Evolutionary conservation across 2,888 invertebrate genomes (phyloP), one percentile per base, ranked within the genome.

Genomic region (Orchesellides sinensis): DNA sequence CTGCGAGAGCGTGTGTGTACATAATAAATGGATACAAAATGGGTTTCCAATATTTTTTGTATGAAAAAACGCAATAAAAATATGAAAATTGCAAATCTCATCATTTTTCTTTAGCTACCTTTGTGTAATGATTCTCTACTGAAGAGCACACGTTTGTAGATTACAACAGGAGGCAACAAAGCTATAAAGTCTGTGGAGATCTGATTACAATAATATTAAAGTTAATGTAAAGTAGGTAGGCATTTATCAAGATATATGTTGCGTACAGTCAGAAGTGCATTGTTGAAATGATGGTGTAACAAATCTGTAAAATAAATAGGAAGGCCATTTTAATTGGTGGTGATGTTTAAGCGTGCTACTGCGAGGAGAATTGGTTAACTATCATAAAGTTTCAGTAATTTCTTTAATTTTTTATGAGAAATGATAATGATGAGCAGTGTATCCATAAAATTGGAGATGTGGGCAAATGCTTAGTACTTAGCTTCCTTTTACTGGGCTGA

Each of bases 81-180:
- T 73, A 73, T 73, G 61, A 47, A 59, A 69, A 73, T 73, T 61
- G 61, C 73, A 45, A 73, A 49, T 73, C 21, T 14, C 47, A 23
- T 32, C 45, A 65, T 8, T 35, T 29, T 8, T 12, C 1, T 40
- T 32, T 32, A 5, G 10, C n/a, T n/a, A n/a, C n/a, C n/a, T n/a
- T n/a, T n/a, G n/a, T n/a, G n/a, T n/a, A n/a, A n/a, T n/a, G n/a
- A n/a, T n/a, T n/a, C n/a, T n/a, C n/a, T n/a, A n/a, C n/a, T n/a
- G n/a, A n/a, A n/a, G n/a, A n/a, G n/a, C n/a, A n/a, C n/a, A n/a
- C n/a, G n/a, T n/a, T n/a, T n/a, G n/a, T n/a, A n/a, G n/a, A n/a
- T n/a, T n/a, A n/a, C n/a, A n/a, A n/a, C n/a, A n/a, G n/a, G n/a
- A n/a, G n/a, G n/a, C n/a, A n/a, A n/a, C n/a, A n/a, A n/a, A n/a